Conservation (phyloP, 2,797 vertebrate species). For the Sebastes alutus region DNA sequence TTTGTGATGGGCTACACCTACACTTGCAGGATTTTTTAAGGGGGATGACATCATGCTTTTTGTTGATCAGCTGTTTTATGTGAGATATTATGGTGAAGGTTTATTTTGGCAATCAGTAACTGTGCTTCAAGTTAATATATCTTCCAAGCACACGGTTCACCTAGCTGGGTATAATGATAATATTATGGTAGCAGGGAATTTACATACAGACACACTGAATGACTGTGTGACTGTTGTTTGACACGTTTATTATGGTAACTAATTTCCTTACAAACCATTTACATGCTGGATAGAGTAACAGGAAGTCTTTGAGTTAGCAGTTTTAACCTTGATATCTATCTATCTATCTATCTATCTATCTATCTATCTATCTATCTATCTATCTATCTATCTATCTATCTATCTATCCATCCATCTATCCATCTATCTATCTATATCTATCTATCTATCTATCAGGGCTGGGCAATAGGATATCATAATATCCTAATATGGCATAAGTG, state of each 20-base stretch:
- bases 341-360: background rate
- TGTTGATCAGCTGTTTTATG: slow-evolving; percentile 26
- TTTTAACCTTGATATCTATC: background rate
- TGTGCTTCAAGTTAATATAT: background rate
- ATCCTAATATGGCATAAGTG: too few relatives aligned
- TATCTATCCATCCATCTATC: too few relatives aligned
- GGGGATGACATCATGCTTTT: slow-evolving; percentile 76
- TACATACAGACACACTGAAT: background rate
- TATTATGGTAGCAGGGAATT: background rate
- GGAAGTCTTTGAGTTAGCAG: background rate
- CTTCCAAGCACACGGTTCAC: background rate
- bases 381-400: background rate
- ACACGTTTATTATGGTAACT: slow-evolving; percentile 1
- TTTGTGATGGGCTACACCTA: slow-evolving; percentile 42
- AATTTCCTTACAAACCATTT: background rate
- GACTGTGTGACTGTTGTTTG: background rate
- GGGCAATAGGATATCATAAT: too few relatives aligned
- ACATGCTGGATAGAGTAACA: background rate
- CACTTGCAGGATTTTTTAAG: slow-evolving; percentile 47
- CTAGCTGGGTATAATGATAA: background rate
- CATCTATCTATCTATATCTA: too few relatives aligned
- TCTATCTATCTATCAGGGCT: too few relatives aligned
- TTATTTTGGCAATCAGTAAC: slow-evolving; percentile 5
- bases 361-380: background rate
- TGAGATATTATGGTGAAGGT: slow-evolving; percentile 21